phyloP scores from a whole-genome alignment of 2,113 vertebrate species.

The Meles meles region DNA sequence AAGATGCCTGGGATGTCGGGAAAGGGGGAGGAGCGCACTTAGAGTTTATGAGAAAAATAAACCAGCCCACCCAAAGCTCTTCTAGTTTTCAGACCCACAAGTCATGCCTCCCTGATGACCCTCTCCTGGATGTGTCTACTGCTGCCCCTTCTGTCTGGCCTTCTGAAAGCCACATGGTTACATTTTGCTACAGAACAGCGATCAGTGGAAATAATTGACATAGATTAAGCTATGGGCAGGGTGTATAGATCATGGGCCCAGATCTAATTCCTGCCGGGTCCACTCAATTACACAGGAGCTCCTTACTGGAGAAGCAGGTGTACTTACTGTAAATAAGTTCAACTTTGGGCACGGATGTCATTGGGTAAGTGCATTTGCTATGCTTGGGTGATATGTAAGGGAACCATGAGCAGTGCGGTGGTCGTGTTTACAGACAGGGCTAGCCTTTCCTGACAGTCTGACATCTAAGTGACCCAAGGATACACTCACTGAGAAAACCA shows the following conservation, averaged over 20 bases:
- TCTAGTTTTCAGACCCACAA: not conserved
- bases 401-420: not conserved
- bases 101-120: not conserved
- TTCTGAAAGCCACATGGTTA: not conserved
- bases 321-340: slow-evolving; percentile 66
- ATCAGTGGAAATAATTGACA: slow-evolving; percentile 50
- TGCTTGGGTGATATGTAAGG: slow-evolving; percentile 45
- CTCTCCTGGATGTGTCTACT: not conserved
- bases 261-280: slow-evolving; percentile 65
- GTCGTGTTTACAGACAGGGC: not conserved
- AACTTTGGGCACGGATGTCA: slow-evolving; percentile 54
- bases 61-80: not conserved
- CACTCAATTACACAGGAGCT: slow-evolving; percentile 67
- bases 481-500: not conserved
- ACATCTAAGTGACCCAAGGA: not conserved
- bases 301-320: slow-evolving; percentile 55
- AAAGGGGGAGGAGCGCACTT: not conserved
- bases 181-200: not conserved
- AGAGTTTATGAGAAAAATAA: not conserved
- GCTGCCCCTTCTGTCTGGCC: not conserved
- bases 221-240: slow-evolving; percentile 54
- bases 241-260: slow-evolving; percentile 58
- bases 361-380: slow-evolving; percentile 58
- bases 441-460: not conserved
- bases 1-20: not conserved